Evolutionary conservation across 2,797 vertebrate species (phyloP).

Genomic region (Phrynocephalus forsythii): DNA sequence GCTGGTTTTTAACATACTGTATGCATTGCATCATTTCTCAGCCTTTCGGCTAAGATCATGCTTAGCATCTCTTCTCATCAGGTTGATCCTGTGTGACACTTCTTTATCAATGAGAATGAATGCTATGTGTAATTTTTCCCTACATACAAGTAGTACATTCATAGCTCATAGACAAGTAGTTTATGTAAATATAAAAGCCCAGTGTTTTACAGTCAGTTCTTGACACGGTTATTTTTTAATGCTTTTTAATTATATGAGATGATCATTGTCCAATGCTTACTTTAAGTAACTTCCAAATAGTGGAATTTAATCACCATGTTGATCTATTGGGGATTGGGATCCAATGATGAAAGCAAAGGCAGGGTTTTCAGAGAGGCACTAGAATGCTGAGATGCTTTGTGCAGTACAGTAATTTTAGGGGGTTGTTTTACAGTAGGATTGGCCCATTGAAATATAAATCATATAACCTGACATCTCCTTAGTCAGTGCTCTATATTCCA

Average conservation of each 20-base stretch:
- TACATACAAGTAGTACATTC: conserved; percentile 14
- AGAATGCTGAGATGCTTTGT: conserved; percentile 41
- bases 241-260: conserved; percentile 50
- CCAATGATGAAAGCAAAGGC: conserved; percentile 57
- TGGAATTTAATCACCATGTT: not conserved
- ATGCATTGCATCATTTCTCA: not conserved
- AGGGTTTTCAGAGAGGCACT: conserved; percentile 49
- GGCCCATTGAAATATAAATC: conserved; percentile 23
- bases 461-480: conserved; percentile 33
- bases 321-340: not conserved
- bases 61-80: no score
- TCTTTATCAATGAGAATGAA: not conserved
- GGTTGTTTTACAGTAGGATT: conserved; percentile 33
- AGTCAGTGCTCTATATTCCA: conserved; percentile 20
- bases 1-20: not conserved
- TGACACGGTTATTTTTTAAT: conserved; percentile 28
- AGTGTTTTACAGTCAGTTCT: conserved; percentile 14
- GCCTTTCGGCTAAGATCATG: no score
- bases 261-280: not conserved
- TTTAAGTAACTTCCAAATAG: not conserved
- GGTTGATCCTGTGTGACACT: conserved; percentile 8
- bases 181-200: conserved; percentile 32
- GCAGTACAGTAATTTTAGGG: conserved; percentile 26
- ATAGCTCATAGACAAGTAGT: conserved; percentile 3
- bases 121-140: not conserved